Evolutionary conservation across 2,888 invertebrate genomes (phyloP), one percentile per base, ranked within the genome.

Genomic region (Druceiella hillmani): DNA sequence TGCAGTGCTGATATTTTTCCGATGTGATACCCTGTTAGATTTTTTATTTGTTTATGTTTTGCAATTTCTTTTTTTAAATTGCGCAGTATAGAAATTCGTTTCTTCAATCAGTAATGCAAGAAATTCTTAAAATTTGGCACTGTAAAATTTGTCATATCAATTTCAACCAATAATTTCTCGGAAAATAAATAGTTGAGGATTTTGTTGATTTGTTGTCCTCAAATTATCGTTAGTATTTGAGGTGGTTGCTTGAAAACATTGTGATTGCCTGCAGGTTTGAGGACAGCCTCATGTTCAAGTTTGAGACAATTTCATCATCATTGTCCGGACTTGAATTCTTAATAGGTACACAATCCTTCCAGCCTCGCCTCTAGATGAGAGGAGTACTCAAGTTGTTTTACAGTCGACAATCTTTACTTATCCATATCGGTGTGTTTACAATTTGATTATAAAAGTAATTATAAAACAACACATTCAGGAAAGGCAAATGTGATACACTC

Each of bases 21-120:
- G 45, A 30, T 40, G 34, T 38, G 43, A 45, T 41, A 43, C 3
- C 39, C 42, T 47, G 27, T 36, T 38, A 38, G 43, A 38, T 43
- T 47, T 40, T 45, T 43, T 45, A 41, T 35, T 32, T 40, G 24
- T 24, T 32, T 40, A n/a, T n/a, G n/a, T n/a, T 48, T 48, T 45
- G 3, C 40, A 42, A 48, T 45, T 40, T 42, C 48, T 48, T 48
- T n/a, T n/a, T n/a, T n/a, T n/a, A n/a, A n/a, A n/a, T n/a, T n/a
- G 40, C 38, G 40, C 41, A 38, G 48, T 46, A 44, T 49, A 49
- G 41, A 46, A 43, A 46, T 49, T 48, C 25, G 48, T 49, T 49
- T 48, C 47, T 41, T 48, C 48, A 3, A 48, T 40, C 43, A 48
- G 37, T 47, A 46, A 46, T 48, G 44, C 40, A 43, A 48, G 35